Evolutionary conservation across 1,140 invertebrate species (phyloP).

Genomic region (Theocolax elegans): DNA sequence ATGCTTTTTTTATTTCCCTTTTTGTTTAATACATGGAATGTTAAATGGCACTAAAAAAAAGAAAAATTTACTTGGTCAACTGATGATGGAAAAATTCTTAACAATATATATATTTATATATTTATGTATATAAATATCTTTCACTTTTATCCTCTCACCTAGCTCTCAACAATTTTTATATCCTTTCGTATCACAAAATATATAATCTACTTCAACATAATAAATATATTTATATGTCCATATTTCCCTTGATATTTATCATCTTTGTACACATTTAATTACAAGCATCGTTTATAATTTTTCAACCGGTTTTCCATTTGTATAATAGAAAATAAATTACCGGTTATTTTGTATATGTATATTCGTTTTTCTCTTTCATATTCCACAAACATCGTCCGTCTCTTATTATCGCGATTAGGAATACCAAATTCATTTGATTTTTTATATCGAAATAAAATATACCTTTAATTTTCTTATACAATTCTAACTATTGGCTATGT

Average conservation of each 20-base stretch:
- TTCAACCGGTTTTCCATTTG: not conserved
- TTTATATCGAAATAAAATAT: not conserved
- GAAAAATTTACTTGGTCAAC: slow-evolving; percentile 48
- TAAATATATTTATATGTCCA: slow-evolving; percentile 45
- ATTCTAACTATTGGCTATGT: no score
- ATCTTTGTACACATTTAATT: slow-evolving; percentile 47
- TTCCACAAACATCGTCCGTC: not conserved
- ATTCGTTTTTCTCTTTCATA: not conserved
- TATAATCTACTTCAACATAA: slow-evolving; percentile 53
- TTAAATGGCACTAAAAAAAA: slow-evolving; percentile 55
- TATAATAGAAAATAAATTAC: no score
- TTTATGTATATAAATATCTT: slow-evolving; percentile 40
- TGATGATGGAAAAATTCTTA: slow-evolving; percentile 48
- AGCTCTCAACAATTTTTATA: slow-evolving; percentile 33
- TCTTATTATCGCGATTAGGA: not conserved
- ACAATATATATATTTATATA: slow-evolving; percentile 48
- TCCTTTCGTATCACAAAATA: slow-evolving; percentile 59
- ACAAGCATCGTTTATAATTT: slow-evolving; percentile 6
- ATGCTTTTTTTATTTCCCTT: no score
- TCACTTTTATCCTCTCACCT: slow-evolving; percentile 10
- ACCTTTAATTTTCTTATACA: not conserved
- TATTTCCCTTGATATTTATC: slow-evolving; percentile 34
- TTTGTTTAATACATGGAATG: slow-evolving; percentile 16
- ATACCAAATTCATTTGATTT: not conserved
- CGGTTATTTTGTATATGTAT: not conserved